A percentile compares a stretch with the other conserved stretches of the same genome.
These are phyloP conservation scores for Seriola aureovittata DNA, from an alignment of 2,113 vertebrate genomes.

Conservation along the genomic window DNA sequence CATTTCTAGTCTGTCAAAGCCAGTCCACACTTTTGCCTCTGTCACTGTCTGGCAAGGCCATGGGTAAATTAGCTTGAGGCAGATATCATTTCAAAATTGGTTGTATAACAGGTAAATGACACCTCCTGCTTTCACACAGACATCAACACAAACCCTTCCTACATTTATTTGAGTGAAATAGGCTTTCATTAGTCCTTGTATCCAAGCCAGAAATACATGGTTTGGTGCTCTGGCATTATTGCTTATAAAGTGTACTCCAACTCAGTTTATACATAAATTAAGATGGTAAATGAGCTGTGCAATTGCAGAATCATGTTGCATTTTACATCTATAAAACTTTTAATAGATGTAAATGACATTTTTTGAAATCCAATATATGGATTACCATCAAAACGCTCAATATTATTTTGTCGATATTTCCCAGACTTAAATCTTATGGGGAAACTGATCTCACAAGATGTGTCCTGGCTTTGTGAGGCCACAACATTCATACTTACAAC, in stretches of 20 bases:
- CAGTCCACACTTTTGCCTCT: neutral
- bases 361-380: neutral
- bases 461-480: neutral
- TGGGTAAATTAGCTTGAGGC: neutral
- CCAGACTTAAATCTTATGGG: neutral
- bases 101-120: constrained; percentile 14
- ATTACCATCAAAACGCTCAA: neutral
- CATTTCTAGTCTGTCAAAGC: constrained; percentile 29
- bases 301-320: neutral
- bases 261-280: neutral
- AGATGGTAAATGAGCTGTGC: neutral
- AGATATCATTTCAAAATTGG: constrained; percentile 8
- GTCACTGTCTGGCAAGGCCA: constrained; percentile 10
- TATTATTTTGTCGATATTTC: neutral
- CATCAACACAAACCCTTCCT: neutral
- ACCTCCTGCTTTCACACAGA: neutral
- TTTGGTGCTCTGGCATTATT: neutral
- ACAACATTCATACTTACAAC: constrained; percentile 1
- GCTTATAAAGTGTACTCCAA: neutral
- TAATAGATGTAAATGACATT: neutral
- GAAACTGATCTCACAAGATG: neutral
- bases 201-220: neutral
- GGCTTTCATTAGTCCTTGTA: constrained; percentile 9
- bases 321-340: neutral
- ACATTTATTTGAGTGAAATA: neutral